These are phyloP conservation scores for Sternotherus odoratus DNA, from an alignment of 2,797 vertebrate species.

Conservation along the genomic window DNA sequence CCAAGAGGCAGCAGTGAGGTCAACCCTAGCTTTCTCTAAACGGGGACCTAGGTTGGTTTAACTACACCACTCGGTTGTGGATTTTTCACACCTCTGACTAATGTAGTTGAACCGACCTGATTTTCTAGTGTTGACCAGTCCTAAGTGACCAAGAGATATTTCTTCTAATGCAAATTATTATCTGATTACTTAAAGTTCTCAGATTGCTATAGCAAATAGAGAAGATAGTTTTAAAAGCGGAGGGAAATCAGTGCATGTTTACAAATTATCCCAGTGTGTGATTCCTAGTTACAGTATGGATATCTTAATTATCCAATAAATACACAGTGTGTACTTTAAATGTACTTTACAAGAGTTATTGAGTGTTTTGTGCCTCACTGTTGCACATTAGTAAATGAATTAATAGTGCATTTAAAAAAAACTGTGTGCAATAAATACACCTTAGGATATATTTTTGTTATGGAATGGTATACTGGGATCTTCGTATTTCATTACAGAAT, in stretches of 20 bases:
- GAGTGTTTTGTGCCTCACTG: neutral
- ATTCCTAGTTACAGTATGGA: neutral
- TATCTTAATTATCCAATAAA: neutral
- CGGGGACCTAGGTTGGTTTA: neutral
- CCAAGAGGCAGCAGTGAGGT: neutral
- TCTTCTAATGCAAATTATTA: neutral
- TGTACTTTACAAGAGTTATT: neutral
- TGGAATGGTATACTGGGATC: neutral
- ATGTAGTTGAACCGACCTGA: neutral
- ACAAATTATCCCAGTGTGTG: neutral
- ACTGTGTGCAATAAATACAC: neutral
- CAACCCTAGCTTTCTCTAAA: neutral
- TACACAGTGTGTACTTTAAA: neutral
- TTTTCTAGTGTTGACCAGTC: neutral
- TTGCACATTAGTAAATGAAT: neutral
- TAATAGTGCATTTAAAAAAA: constrained; percentile 11
- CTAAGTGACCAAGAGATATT: fast-evolving
- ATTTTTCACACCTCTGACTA: neutral
- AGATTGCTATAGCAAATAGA: neutral
- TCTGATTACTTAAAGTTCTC: neutral
- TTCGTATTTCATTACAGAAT: neutral
- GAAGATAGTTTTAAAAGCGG: neutral
- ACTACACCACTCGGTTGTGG: neutral
- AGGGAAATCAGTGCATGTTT: constrained; percentile 13
- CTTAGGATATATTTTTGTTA: neutral